Evolutionary conservation across 2,113 vertebrate species (phyloP).

Genomic region (Notarius lentiginosus): DNA sequence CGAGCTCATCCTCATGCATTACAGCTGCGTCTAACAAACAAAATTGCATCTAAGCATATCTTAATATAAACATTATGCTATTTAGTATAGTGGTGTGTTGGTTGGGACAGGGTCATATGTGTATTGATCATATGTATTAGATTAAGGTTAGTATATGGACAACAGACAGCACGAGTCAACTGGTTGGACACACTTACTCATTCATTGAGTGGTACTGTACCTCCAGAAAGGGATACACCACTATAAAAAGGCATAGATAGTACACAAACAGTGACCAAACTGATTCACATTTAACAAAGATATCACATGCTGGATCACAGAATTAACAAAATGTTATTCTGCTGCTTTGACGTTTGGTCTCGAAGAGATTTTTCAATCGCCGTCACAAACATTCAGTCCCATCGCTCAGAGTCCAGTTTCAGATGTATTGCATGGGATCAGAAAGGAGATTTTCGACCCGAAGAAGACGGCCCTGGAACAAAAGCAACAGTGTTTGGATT

Average conservation of each 20-base stretch:
- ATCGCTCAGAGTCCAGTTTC: not conserved
- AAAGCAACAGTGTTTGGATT: not conserved
- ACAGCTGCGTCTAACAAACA: not conserved
- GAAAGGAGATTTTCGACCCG: constrained; percentile 78
- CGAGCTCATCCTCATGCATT: not conserved
- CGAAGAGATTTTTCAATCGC: not conserved
- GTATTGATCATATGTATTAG: not conserved
- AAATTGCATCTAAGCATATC: not conserved
- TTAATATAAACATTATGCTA: not conserved
- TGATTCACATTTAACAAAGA: not conserved
- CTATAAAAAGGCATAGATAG: not conserved
- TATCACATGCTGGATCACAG: not conserved
- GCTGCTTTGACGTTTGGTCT: not conserved
- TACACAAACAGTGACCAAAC: not conserved
- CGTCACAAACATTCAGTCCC: not conserved
- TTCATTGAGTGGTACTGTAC: too few relatives aligned
- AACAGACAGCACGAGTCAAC: too few relatives aligned
- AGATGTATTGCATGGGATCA: constrained; percentile 77
- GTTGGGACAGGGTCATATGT: not conserved
- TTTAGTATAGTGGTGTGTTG: not conserved
- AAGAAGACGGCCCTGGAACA: constrained; percentile 82
- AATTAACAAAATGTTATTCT: not conserved
- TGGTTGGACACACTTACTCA: too few relatives aligned
- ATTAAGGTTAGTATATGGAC: not conserved
- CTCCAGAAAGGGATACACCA: not conserved